phyloP scores from a whole-genome alignment of 2,113 vertebrate genomes.

The Hippoglossus stenolepis region DNA sequence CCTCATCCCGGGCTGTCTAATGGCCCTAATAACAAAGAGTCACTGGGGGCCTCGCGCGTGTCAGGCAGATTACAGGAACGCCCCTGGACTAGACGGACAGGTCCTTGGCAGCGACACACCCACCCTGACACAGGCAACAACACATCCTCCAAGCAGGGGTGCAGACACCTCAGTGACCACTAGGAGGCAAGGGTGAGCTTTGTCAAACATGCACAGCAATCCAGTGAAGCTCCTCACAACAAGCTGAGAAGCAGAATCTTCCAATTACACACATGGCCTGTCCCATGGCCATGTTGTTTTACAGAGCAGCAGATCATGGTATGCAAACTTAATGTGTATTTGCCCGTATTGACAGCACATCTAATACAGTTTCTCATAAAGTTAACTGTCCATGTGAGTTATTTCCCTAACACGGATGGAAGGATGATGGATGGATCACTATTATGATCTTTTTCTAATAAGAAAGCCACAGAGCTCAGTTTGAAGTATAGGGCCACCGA shows the following conservation, averaged over 20 bases:
- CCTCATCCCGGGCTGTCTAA: slow-evolving; percentile 74
- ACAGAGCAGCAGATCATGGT: slow-evolving; percentile 52
- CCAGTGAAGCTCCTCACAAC: slow-evolving; percentile 26
- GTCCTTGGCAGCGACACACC: slow-evolving; percentile 62
- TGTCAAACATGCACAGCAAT: slow-evolving; percentile 22
- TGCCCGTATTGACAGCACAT: background rate
- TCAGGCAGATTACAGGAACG: slow-evolving; percentile 81
- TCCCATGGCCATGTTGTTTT: slow-evolving; percentile 56
- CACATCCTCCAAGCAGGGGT: slow-evolving; percentile 3
- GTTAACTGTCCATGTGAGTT: slow-evolving; percentile 27
- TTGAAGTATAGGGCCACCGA: too few relatives aligned
- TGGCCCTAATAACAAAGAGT: slow-evolving; percentile 80
- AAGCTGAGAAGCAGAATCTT: slow-evolving; percentile 41
- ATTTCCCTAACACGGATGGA: background rate
- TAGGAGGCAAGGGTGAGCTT: slow-evolving; percentile 90
- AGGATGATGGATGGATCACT: background rate
- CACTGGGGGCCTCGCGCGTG: slow-evolving; percentile 72
- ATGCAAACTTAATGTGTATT: slow-evolving; percentile 28
- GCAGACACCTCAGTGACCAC: slow-evolving; percentile 71
- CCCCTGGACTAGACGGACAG: slow-evolving; percentile 71
- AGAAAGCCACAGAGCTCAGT: too few relatives aligned
- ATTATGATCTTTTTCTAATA: too few relatives aligned
- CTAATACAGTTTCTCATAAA: slow-evolving; percentile 38
- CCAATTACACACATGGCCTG: slow-evolving; percentile 73
- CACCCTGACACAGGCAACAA: slow-evolving; percentile 51